Conservation (phyloP, 2,113 vertebrate genomes). For the Pedetes capensis region DNA sequence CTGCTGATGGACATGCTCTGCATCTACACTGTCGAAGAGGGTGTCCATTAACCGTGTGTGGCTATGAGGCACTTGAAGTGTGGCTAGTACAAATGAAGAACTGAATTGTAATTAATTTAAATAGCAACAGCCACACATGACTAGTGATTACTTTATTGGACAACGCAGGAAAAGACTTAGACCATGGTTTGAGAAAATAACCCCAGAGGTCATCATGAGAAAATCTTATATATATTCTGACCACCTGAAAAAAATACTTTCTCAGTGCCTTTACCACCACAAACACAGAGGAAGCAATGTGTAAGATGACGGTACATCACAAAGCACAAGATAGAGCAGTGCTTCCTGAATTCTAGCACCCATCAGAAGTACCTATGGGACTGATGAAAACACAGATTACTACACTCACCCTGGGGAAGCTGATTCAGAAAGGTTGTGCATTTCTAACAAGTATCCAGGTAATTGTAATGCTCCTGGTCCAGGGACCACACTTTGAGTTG, state of each 20-base stretch:
- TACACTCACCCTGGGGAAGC: not conserved
- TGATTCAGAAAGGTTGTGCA: not conserved
- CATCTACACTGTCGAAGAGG: not conserved
- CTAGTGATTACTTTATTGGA: not conserved
- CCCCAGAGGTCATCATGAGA: not conserved
- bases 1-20: too few relatives aligned
- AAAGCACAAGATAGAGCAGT: not conserved
- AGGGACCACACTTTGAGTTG: not conserved
- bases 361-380: not conserved
- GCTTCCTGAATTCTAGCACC: not conserved
- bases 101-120: constrained; percentile 1
- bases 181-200: not conserved
- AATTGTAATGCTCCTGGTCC: not conserved
- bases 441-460: not conserved
- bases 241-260: not conserved
- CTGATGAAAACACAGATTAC: not conserved
- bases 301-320: not conserved
- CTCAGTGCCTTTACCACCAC: not conserved
- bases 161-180: not conserved
- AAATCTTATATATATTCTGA: not conserved
- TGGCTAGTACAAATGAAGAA: not conserved
- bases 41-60: not conserved
- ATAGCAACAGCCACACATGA: not conserved
- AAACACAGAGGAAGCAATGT: not conserved
- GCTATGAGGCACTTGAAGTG: not conserved